Percentiles rank a stretch among this genome's conserved stretches.
These are phyloP conservation scores for Terrapene triunguis DNA, from an alignment of 2,113 vertebrate species.

Conservation along the genomic window DNA sequence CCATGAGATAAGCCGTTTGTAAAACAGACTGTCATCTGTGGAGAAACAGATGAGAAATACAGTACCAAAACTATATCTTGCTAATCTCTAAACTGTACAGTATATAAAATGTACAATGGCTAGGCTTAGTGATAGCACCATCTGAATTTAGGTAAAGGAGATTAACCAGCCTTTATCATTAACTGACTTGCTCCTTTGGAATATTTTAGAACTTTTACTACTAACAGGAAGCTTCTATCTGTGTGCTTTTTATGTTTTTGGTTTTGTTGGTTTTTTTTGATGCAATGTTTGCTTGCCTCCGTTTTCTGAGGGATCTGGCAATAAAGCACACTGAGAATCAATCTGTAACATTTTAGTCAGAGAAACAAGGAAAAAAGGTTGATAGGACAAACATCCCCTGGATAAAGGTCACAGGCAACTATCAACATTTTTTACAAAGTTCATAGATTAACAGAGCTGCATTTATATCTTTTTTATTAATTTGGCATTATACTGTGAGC, in stretches of 20 bases:
- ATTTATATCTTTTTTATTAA: not conserved
- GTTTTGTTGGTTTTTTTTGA: slow-evolving; percentile 22
- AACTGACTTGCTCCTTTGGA: not conserved
- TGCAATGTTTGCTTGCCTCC: not conserved
- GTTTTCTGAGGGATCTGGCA: not conserved
- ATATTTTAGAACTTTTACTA: slow-evolving; percentile 39
- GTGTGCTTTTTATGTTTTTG: not conserved
- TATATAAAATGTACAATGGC: not conserved
- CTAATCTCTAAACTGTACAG: slow-evolving; percentile 54
- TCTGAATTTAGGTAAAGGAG: slow-evolving; percentile 42
- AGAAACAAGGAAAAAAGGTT: not conserved
- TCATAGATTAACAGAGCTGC: not conserved
- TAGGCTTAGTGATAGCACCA: slow-evolving; percentile 18
- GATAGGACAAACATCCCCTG: not conserved
- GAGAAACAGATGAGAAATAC: slow-evolving; percentile 71
- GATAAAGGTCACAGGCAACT: not conserved
- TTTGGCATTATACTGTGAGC: not conserved
- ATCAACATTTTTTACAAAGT: not conserved
- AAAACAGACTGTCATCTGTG: slow-evolving; percentile 75
- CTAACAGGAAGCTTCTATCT: not conserved
- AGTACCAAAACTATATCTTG: slow-evolving; percentile 61
- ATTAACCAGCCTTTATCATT: slow-evolving; percentile 1
- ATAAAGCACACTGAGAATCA: not conserved
- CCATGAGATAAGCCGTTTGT: slow-evolving; percentile 74
- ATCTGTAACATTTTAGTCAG: slow-evolving; percentile 15